Percentiles rank a stretch among this genome's conserved stretches.
Evolutionary conservation across 2,888 invertebrate species (phyloP).

Genomic region (Perizoma flavofasciatum): DNA sequence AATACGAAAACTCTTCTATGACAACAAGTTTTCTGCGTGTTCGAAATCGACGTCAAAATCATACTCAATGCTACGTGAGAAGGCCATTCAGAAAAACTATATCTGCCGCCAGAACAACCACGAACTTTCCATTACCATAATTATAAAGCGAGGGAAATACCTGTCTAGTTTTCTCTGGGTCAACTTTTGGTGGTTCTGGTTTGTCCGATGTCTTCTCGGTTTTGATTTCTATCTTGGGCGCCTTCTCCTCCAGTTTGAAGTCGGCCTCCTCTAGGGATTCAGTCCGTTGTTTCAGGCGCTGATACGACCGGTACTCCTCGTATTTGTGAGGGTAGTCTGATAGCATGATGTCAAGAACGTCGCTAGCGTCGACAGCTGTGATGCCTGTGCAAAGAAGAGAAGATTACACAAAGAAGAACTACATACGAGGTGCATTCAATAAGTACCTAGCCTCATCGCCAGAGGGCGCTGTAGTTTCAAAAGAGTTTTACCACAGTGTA

Average conservation of each 20-base stretch:
- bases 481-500: too few relatives aligned
- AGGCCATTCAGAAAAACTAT: too few relatives aligned
- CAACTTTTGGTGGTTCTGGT: constrained; percentile 68
- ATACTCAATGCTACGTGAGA: too few relatives aligned
- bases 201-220: constrained; percentile 58
- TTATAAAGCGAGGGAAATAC: constrained; percentile 43
- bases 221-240: constrained; percentile 59
- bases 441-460: too few relatives aligned
- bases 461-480: too few relatives aligned
- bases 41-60: too few relatives aligned
- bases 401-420: too few relatives aligned
- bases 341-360: constrained; percentile 97
- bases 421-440: too few relatives aligned
- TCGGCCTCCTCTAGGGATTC: constrained; percentile 41
- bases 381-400: constrained; percentile 79
- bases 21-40: too few relatives aligned
- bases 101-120: too few relatives aligned
- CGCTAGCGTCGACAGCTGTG: constrained; percentile 95
- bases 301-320: constrained; percentile 92
- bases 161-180: constrained; percentile 73
- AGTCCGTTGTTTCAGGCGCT: constrained; percentile 79
- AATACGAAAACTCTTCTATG: too few relatives aligned
- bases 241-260: constrained; percentile 56
- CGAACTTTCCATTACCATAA: too few relatives aligned
- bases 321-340: constrained; percentile 98